Percentiles rank a stretch among this genome's conserved stretches.
These are phyloP conservation scores for Vulpes vulpes DNA, from an alignment of 2,113 vertebrate genomes.

Conservation along the genomic window DNA sequence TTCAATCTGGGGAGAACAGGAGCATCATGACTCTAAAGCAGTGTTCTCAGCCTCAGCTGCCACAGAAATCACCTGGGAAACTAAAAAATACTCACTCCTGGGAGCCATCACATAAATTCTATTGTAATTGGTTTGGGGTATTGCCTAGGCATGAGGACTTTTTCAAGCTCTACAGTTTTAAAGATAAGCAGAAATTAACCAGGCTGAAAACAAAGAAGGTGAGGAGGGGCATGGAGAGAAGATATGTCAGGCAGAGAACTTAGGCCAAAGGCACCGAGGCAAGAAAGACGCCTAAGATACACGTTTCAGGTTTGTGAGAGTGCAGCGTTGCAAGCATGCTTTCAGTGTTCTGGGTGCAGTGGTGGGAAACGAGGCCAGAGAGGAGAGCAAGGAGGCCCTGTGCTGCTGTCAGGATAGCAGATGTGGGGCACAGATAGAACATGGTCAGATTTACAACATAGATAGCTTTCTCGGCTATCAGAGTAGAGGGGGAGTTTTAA, in stretches of 20 bases:
- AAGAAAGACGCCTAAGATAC: background rate
- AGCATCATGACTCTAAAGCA: background rate
- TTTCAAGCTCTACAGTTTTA: background rate
- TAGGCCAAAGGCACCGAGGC: background rate
- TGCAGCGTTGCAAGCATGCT: background rate
- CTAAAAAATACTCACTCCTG: background rate
- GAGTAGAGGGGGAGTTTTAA: background rate
- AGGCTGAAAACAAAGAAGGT: background rate
- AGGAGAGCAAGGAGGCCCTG: background rate
- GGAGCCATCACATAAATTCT: background rate
- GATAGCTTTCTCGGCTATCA: background rate
- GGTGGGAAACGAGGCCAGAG: background rate
- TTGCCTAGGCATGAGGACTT: background rate
- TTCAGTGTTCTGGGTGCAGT: background rate
- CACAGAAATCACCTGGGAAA: background rate
- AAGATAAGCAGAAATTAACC: background rate
- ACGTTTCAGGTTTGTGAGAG: background rate
- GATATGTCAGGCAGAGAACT: background rate
- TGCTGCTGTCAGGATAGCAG: background rate
- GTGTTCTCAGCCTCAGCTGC: background rate
- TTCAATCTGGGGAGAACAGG: conserved; percentile 6
- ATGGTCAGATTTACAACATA: background rate
- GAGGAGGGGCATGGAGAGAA: background rate
- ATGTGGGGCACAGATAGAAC: background rate
- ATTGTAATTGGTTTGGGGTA: background rate